A percentile compares a stretch with the other conserved stretches of the same genome.
phyloP scores from a whole-genome alignment of 2,888 invertebrate species.

The Penaeus monodon region DNA sequence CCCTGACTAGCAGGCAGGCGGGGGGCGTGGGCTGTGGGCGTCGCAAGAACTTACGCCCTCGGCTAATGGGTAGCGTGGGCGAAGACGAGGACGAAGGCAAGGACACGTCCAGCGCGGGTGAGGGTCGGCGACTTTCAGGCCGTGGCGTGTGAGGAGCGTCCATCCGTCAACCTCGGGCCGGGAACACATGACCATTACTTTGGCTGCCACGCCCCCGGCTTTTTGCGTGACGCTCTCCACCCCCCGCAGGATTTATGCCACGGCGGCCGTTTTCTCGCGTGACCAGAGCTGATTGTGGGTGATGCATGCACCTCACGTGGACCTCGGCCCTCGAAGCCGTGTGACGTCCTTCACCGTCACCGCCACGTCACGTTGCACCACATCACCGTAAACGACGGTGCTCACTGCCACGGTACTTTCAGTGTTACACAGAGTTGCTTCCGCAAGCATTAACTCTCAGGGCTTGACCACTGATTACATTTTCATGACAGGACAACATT shows the following conservation, averaged over 20 bases:
- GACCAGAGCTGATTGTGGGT: conserved; percentile 49
- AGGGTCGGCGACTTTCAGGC: conserved; percentile 40
- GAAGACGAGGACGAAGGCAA: background rate
- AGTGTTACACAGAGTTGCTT: too few species aligned
- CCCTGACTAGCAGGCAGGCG: too few species aligned
- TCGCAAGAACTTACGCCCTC: background rate
- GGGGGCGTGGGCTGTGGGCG: background rate
- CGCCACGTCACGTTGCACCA: background rate
- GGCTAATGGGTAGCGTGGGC: background rate
- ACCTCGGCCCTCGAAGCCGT: conserved; percentile 20
- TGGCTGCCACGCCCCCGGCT: conserved; percentile 53
- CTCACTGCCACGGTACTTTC: too few species aligned
- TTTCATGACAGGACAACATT: too few species aligned
- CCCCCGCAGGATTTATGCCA: conserved; percentile 50
- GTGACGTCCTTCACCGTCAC: conserved; percentile 4
- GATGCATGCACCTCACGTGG: conserved; percentile 50
- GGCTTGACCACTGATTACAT: too few species aligned
- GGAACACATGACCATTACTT: conserved; percentile 54
- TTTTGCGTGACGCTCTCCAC: conserved; percentile 54
- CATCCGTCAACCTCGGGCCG: conserved; percentile 54
- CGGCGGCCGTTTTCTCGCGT: conserved; percentile 47
- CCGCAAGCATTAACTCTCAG: too few species aligned
- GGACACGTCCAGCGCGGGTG: conserved; percentile 41
- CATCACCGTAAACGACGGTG: too few species aligned
- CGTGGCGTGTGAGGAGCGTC: conserved; percentile 52